phyloP scores from a whole-genome alignment of 2,113 vertebrate species.

The Macquaria australasica region DNA sequence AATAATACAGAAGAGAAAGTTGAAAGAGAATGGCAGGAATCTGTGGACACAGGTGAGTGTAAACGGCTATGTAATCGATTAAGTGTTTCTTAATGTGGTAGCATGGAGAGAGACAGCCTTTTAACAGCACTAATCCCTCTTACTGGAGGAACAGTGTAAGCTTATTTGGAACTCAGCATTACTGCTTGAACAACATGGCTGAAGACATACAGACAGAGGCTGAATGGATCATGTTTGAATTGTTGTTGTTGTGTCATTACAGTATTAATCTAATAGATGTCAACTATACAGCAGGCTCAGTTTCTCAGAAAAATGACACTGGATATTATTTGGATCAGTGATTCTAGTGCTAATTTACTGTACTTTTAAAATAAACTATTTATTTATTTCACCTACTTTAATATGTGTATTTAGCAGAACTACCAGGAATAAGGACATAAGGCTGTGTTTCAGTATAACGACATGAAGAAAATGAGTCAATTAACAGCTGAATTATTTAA shows the following conservation, averaged over 20 bases:
- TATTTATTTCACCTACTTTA: background rate
- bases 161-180: conserved; percentile 67
- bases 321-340: background rate
- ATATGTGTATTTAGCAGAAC: background rate
- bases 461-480: background rate
- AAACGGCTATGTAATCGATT: background rate
- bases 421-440: background rate
- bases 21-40: conserved; percentile 42
- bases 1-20: conserved; percentile 1
- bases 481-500: background rate
- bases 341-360: background rate
- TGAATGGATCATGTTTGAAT: background rate
- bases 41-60: conserved; percentile 52
- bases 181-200: conserved; percentile 48
- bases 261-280: background rate
- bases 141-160: conserved; percentile 51
- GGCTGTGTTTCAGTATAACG: background rate
- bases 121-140: conserved; percentile 71
- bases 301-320: background rate
- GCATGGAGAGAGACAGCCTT: conserved; percentile 3
- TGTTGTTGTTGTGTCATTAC: background rate
- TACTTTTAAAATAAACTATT: background rate
- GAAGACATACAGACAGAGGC: background rate
- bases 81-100: background rate
- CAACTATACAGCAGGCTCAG: background rate